Evolutionary conservation across 1,140 invertebrate species (phyloP), one percentile per base, ranked within the genome.

Genomic region (Lasioglossum baleicum): DNA sequence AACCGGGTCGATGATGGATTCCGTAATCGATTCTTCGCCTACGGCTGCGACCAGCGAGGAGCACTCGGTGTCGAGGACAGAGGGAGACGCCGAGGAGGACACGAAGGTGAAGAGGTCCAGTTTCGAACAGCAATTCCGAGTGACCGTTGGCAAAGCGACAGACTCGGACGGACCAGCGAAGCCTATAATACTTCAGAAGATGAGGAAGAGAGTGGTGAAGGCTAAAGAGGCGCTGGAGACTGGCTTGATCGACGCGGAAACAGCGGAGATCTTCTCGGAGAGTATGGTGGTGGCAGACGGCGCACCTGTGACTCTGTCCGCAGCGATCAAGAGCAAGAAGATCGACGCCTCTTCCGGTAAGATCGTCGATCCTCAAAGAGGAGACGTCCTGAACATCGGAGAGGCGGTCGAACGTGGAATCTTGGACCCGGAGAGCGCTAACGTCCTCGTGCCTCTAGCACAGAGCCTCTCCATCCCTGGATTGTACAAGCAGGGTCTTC

Each of bases 381-480:
- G 97, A 75, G 95, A 97, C 85, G 91, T 95, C 8, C 87, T 99
- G 11, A 96, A 94, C 53, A 96, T 99, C 11, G 95, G 95, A 35
- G 95, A 99, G 93, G 98, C 98, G 6, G 94, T 99, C 2, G 94
- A 96, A 79, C 94, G 96, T 84, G 97, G 97, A 61, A 94, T 99
- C 70, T 91, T 99, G 78, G 97, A 99, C 94, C 93, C 95, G 2
- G 94, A 96, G 80, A 95, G 94, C 71, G 96, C 95, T 82, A 97
- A 97, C 88, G 95, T 97, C 90, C 92, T 98, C 48, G 94, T 98
- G 86, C 97, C 98, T 51, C 90, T 98, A 82, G 97, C 95, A 60
- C 95, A 95, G 88, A 96, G 96, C 90, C 91, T 98, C 51, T 96
- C 97, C 31, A 93, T 98, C 79, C 96, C 97, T 22, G 97, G 97